These are phyloP conservation scores for Anoplolepis gracilipes DNA, from an alignment of 1,140 invertebrate genomes.

Conservation along the genomic window DNA sequence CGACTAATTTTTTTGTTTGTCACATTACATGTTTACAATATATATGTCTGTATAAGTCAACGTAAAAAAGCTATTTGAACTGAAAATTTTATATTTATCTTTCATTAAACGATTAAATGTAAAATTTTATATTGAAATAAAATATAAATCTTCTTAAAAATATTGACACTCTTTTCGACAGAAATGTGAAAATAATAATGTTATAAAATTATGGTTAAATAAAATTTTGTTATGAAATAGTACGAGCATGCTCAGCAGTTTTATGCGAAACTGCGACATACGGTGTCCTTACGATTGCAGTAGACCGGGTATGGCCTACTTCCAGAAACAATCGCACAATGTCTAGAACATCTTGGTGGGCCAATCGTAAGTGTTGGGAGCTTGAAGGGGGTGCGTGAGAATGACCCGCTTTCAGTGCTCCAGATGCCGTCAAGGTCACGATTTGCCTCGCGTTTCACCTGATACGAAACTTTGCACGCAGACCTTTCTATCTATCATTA, in stretches of 20 bases:
- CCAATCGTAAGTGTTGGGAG: conserved; percentile 48
- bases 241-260: neutral
- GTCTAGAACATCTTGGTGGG: conserved; percentile 27
- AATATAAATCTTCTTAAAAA: neutral
- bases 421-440: conserved; percentile 64
- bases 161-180: neutral
- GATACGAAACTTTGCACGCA: neutral
- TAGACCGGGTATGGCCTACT: conserved; percentile 66
- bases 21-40: no score
- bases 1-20: no score
- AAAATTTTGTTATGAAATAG: neutral
- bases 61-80: neutral
- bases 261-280: conserved; percentile 11
- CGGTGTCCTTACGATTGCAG: conserved; percentile 42
- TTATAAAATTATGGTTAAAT: neutral
- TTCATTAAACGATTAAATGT: neutral
- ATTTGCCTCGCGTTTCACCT: neutral
- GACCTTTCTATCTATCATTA: neutral
- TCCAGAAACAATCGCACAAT: conserved; percentile 66
- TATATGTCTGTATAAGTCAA: no score
- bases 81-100: neutral
- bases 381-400: conserved; percentile 41
- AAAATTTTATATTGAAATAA: neutral
- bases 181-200: neutral
- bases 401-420: conserved; percentile 44